Percentiles rank a stretch among this genome's conserved stretches.
Conservation (phyloP, 2,113 vertebrate genomes). For the Ranitomeya variabilis region DNA sequence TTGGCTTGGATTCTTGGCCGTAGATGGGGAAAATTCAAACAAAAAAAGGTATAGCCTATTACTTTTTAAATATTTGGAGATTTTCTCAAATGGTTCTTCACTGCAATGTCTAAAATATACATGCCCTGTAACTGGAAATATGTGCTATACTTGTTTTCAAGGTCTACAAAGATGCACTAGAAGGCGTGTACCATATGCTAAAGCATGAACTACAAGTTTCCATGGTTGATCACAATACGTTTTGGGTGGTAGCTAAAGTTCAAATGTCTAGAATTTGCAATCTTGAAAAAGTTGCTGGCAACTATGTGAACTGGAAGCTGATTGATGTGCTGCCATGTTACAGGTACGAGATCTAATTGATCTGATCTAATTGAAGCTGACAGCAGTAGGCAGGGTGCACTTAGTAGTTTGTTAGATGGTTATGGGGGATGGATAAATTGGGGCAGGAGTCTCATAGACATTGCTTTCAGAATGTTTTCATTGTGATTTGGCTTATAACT, state of each 20-base stretch:
- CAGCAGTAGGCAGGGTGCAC: too few species aligned
- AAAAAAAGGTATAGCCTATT: conserved; percentile 55
- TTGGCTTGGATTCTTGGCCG: conserved; percentile 67
- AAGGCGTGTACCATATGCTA: conserved; percentile 61
- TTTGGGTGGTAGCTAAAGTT: conserved; percentile 66
- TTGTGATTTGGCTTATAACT: too few species aligned
- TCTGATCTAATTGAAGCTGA: neutral
- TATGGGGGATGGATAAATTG: too few species aligned
- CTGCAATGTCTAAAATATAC: neutral
- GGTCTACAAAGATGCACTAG: conserved; percentile 61
- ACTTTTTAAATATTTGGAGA: neutral
- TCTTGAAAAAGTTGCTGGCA: conserved; percentile 61
- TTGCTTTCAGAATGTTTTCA: too few species aligned
- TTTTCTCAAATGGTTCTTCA: neutral
- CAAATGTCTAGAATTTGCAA: conserved; percentile 55
- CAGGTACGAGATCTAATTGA: conserved; percentile 54
- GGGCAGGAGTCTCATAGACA: too few species aligned
- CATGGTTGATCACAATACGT: conserved; percentile 51
- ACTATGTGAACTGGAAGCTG: conserved; percentile 66
- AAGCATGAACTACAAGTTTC: conserved; percentile 60
- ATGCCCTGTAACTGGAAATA: neutral
- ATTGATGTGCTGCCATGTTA: conserved; percentile 61
- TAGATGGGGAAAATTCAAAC: conserved; percentile 65
- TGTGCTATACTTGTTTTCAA: neutral
- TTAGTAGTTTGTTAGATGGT: too few species aligned